phyloP scores from a whole-genome alignment of 2,113 vertebrate genomes.

The Alouatta palliata region DNA sequence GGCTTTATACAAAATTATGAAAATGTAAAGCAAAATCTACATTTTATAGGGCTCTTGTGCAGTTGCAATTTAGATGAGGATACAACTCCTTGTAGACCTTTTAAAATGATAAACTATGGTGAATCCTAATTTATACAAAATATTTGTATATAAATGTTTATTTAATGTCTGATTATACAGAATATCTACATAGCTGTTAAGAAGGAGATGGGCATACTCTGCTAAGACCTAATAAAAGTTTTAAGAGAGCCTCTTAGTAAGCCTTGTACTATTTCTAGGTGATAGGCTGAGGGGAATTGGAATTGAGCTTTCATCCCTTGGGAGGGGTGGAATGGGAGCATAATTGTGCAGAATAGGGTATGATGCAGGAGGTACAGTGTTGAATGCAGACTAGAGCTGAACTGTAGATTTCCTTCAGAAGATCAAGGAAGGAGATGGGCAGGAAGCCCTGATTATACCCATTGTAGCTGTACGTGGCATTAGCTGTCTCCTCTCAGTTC shows the following conservation, averaged over 20 bases:
- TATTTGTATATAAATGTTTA: not conserved
- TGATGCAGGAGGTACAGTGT: not conserved
- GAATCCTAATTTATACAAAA: not conserved
- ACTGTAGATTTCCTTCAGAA: not conserved
- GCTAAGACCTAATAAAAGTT: not conserved
- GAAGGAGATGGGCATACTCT: not conserved
- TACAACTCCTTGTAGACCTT: not conserved
- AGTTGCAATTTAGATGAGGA: not conserved
- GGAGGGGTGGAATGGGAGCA: too few relatives aligned
- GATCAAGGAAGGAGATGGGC: not conserved
- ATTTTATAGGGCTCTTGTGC: not conserved
- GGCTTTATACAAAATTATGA: not conserved
- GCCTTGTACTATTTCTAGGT: not conserved
- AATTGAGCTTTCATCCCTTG: not conserved
- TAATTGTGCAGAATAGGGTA: not conserved
- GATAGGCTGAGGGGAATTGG: not conserved
- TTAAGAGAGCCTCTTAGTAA: not conserved
- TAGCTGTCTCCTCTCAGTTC: not conserved
- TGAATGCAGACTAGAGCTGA: not conserved
- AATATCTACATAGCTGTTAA: not conserved
- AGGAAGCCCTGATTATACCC: not conserved
- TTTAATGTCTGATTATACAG: not conserved
- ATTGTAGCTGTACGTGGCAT: not conserved
- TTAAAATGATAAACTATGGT: not conserved
- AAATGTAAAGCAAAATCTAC: not conserved